Percentiles rank a stretch among this genome's conserved stretches.
Evolutionary conservation across 2,888 invertebrate species (phyloP).

Genomic region (Temnothorax ravouxi): DNA sequence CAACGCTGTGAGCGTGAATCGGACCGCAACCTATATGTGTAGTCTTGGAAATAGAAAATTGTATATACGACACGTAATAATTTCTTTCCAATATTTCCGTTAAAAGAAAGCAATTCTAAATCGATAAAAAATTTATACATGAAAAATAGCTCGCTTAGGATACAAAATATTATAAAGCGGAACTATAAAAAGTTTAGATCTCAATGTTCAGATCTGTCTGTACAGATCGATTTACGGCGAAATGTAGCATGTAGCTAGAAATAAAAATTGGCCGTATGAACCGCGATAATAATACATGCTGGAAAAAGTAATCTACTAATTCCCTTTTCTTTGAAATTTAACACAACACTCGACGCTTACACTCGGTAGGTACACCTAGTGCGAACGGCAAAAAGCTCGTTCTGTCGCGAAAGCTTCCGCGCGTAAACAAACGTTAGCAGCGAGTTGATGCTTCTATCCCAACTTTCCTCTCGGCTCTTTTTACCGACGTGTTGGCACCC

Average conservation of each 20-base stretch:
- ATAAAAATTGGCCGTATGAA: neutral
- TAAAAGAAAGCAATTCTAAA: neutral
- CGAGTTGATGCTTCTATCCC: slow-evolving; percentile 57
- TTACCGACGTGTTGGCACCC: slow-evolving; percentile 17
- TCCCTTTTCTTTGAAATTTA: slow-evolving; percentile 27
- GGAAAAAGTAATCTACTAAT: slow-evolving; percentile 29
- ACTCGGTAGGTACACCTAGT: slow-evolving; percentile 25
- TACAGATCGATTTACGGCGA: neutral
- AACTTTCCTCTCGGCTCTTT: slow-evolving; percentile 34
- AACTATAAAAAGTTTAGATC: neutral
- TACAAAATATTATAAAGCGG: neutral
- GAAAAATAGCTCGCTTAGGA: neutral
- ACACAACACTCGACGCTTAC: slow-evolving; percentile 23
- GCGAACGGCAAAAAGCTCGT: slow-evolving; percentile 39
- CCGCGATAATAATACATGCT: neutral
- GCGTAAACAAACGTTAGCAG: slow-evolving; percentile 65
- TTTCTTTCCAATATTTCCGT: neutral
- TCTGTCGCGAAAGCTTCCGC: slow-evolving; percentile 52
- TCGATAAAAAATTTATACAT: neutral
- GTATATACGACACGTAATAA: neutral
- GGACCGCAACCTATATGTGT: too few relatives aligned
- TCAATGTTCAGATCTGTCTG: neutral
- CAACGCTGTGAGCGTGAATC: too few relatives aligned
- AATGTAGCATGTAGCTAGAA: neutral
- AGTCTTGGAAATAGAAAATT: too few relatives aligned